Evolutionary conservation across 2,888 invertebrate genomes (phyloP).

Genomic region (Drosophila parthenogenetica): DNA sequence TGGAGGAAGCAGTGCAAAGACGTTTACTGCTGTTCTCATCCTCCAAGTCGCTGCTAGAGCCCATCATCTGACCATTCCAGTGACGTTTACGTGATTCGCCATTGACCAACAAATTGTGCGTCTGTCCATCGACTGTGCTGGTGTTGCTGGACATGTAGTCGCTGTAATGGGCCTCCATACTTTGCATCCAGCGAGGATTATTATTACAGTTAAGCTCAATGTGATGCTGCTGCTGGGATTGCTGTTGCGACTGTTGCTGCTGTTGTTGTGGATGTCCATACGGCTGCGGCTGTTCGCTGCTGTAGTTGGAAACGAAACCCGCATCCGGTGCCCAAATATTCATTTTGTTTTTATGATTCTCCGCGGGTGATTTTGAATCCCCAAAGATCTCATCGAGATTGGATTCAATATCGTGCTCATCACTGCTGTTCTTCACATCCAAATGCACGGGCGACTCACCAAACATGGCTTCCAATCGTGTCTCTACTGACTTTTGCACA

Average conservation of each 20-base stretch:
- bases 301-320: slow-evolving; percentile 43
- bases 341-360: slow-evolving; percentile 58
- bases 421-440: slow-evolving; percentile 73
- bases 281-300: slow-evolving; percentile 41
- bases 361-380: slow-evolving; percentile 77
- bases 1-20: slow-evolving; percentile 76
- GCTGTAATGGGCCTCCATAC: slow-evolving; percentile 83
- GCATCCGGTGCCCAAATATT: slow-evolving; percentile 77
- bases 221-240: slow-evolving; percentile 75
- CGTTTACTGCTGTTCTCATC: slow-evolving; percentile 80
- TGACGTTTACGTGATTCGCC: slow-evolving; percentile 79
- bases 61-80: slow-evolving; percentile 80
- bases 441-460: slow-evolving; percentile 84
- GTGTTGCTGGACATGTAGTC: slow-evolving; percentile 77
- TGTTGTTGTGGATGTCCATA: slow-evolving; percentile 58
- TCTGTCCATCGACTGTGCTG: slow-evolving; percentile 63
- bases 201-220: slow-evolving; percentile 81
- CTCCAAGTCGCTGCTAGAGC: slow-evolving; percentile 75
- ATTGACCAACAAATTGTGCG: slow-evolving; percentile 58
- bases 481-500: slow-evolving; percentile 85
- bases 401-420: slow-evolving; percentile 82
- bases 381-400: slow-evolving; percentile 84
- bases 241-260: slow-evolving; percentile 42
- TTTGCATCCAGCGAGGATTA: slow-evolving; percentile 84
- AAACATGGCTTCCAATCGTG: slow-evolving; percentile 85